Evolutionary conservation across 2,888 invertebrate genomes (phyloP).

Genomic region (Pogonocherus hispidulus): DNA sequence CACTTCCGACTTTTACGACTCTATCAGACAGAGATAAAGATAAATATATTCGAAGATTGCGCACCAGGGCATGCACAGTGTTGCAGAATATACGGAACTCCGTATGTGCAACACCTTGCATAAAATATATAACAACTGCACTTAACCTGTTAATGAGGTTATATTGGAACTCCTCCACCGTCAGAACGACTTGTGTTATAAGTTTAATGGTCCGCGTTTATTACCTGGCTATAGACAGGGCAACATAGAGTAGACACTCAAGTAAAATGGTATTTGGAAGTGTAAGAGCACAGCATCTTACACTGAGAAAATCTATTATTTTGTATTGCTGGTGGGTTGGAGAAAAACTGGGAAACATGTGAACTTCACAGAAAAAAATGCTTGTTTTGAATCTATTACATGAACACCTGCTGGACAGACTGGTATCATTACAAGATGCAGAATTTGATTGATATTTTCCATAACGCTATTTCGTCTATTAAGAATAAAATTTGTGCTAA

Average conservation of each 20-base stretch:
- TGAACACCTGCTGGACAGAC: too few species aligned
- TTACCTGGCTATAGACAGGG: not conserved
- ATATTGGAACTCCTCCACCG: constrained; percentile 8
- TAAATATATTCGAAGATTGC: not conserved
- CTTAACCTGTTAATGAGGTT: constrained; percentile 5
- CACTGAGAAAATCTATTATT: too few species aligned
- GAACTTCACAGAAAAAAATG: too few species aligned
- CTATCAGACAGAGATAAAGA: not conserved
- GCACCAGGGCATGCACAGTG: not conserved
- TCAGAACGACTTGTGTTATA: constrained; percentile 9
- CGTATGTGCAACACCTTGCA: not conserved
- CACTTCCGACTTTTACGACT: not conserved
- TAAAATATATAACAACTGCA: constrained; percentile 7
- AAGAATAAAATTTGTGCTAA: too few species aligned
- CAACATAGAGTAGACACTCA: not conserved
- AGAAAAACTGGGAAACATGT: too few species aligned
- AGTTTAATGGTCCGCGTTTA: not conserved
- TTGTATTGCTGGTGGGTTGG: too few species aligned
- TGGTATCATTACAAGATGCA: too few species aligned
- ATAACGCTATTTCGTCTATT: too few species aligned
- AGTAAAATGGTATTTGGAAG: not conserved
- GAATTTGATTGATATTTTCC: too few species aligned
- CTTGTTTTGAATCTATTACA: too few species aligned
- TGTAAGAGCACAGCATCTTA: too few species aligned
- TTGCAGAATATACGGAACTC: not conserved